Evolutionary conservation across 2,113 vertebrate species (phyloP), one percentile per base, ranked within the genome.

Genomic region (Campylomormyrus numenius): DNA sequence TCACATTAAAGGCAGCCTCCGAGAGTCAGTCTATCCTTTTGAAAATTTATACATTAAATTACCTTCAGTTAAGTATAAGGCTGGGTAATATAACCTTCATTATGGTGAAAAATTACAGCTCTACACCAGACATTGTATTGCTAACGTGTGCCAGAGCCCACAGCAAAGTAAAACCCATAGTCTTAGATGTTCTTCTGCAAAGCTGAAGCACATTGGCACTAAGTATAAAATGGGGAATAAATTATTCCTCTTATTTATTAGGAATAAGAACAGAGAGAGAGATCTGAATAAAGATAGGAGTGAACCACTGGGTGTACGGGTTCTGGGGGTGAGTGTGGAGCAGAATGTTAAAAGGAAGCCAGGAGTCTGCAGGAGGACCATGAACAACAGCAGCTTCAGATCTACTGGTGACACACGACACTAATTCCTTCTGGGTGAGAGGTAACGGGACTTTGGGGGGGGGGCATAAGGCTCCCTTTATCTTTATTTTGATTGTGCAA

Each of bases 391-490:
- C 48, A 53, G 62, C 53, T 88, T 88, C 87, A 80, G 85, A 66
- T 89, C 90, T 80, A 86, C 91, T 91, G 85, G 89, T 89, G 92
- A 93, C 92, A 93, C 93, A 93, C 92, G 89, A 93, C 92, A 93
- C 92, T 88, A 35, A 90, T 92, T 93, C 91, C 91, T 91, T 92
- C 91, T 89, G 62, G 53, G 83, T 31, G 74, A 87, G 88, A 56
- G 74, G 42, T 49, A 49, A 89, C 52, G 86, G 89, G 53, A 45
- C 52, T 31, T 24, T 84, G 53, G 56, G 88, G 39, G 89, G 66
- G 66, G 89, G 89, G 89, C 93, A 91, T 90, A 92, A 92, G 91
- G 92, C 91, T 70, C 91, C 92, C 92, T 92, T 93, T 92, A 91
- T 92, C 89, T 92, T 90, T 89, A 53, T 92, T 92, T 91, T 88